phyloP scores from a whole-genome alignment of 2,888 invertebrate species.

The Diachrysia chrysitis region DNA sequence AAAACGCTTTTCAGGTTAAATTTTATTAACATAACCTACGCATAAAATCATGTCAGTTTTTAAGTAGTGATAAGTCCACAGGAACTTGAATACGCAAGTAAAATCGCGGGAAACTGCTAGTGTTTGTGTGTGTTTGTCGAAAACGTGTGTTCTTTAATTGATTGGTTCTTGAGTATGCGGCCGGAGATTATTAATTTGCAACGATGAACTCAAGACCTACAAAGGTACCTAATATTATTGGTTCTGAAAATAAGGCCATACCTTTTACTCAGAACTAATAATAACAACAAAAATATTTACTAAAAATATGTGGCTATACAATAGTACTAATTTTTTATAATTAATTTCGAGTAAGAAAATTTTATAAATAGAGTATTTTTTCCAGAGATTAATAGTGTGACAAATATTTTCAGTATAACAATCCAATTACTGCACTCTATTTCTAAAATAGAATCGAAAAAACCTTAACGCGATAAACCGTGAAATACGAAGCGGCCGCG shows the following conservation, averaged over 20 bases:
- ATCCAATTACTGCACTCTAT: conserved; percentile 46
- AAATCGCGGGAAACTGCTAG: neutral
- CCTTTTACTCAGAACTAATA: no score
- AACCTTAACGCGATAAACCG: conserved; percentile 73
- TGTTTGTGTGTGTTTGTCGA: conserved; percentile 9
- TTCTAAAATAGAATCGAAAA: conserved; percentile 51
- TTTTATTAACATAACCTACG: no score
- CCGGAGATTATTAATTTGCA: conserved; percentile 81
- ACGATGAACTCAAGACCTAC: conserved; percentile 46
- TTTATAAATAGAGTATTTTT: neutral
- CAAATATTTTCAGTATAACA: conserved; percentile 20
- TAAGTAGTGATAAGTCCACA: no score
- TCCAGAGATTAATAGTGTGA: neutral
- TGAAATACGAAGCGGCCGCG: conserved; percentile 73
- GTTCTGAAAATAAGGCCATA: no score
- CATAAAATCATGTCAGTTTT: no score
- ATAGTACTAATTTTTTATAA: no score
- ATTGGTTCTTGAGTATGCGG: conserved; percentile 71
- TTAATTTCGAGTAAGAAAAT: no score
- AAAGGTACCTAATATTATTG: conserved; percentile 36
- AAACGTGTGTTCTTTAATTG: conserved; percentile 64
- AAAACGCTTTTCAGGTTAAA: no score
- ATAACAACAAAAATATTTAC: no score
- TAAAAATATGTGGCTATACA: no score
- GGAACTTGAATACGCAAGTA: no score